Evolutionary conservation across 2,113 vertebrate genomes (phyloP).

Genomic region (Labeo rohita): DNA sequence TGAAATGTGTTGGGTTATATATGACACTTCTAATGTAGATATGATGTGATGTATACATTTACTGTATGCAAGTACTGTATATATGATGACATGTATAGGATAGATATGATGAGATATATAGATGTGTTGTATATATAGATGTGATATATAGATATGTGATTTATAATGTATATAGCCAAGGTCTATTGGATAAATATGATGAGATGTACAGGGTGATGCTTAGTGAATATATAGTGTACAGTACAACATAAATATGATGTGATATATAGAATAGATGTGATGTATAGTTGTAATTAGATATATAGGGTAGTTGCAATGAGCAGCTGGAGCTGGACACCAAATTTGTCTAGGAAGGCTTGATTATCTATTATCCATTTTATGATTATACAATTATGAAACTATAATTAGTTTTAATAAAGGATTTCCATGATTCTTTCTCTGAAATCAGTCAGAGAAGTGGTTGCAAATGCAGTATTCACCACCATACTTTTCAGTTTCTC

Average conservation of each 20-base stretch:
- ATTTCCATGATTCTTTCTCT: background rate
- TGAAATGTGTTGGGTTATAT: too few relatives aligned
- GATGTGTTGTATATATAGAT: background rate
- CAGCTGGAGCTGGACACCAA: background rate
- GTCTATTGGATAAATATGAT: too few relatives aligned
- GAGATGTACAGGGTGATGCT: background rate
- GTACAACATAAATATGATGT: background rate
- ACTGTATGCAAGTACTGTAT: too few relatives aligned
- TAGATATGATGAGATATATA: too few relatives aligned
- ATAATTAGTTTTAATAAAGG: conserved; percentile 22
- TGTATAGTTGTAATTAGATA: background rate
- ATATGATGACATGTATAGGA: too few relatives aligned
- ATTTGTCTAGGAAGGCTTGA: background rate
- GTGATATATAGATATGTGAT: too few relatives aligned
- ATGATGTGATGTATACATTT: background rate
- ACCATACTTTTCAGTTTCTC: background rate
- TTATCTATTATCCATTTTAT: conserved; percentile 3
- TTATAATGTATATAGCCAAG: too few relatives aligned
- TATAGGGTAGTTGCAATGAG: background rate
- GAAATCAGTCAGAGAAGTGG: background rate
- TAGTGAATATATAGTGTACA: background rate
- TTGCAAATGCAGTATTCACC: background rate
- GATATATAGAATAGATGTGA: background rate
- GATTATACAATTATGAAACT: conserved; percentile 9
- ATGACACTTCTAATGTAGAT: background rate